Base-by-base conservation (phyloP, 1,140 invertebrate genomes). In the Protaetia brevitarsis region DNA sequence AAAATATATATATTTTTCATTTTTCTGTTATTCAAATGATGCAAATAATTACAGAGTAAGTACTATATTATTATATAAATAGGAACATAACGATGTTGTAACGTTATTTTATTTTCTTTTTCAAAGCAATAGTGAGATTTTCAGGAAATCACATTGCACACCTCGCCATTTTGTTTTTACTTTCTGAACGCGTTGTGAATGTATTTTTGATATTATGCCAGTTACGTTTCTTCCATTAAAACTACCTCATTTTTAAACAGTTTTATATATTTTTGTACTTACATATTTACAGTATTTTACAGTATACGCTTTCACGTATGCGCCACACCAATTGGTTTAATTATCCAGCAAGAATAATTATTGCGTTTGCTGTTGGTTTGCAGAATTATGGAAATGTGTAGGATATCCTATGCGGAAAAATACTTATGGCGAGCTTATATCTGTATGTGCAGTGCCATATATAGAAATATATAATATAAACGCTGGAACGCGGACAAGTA, bases 401-500 rank as follows among this genome's bases (percentile, higher is more conserved):
- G 65, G 23, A 45, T 45, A 66, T 63, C 68, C 65, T 64, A 27
- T 66, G 65, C 56, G 66, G 68, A 62, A 68, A 67, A n/a, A 28
- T 58, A 28, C 10, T 58, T 69, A 70, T 71, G 72, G 72, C 72
- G 72, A 74, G 69, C 72, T 72, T 74, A 70, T 45, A 21, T 68
- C 66, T 65, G 64, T 69, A 65, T 74, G 68, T 71, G 68, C 72
- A 71, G 71, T 74, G 71, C 72, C 72, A 73, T 73, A 73, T 63
- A n/a, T n/a, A n/a, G n/a, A n/a, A n/a, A n/a, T n/a, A n/a, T n/a
- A 68, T 67, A 64, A 66, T 21, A 31, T 30, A 65, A 45, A 45
- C 41, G 23, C 13, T 45, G 41, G 23, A 45, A 45, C 19, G 16
- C 19, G 8, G 8, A 45, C 41, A 45, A 21, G 41, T 45, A 45